Evolutionary conservation across 2,888 invertebrate species (phyloP).

Genomic region (Phortica magna): DNA sequence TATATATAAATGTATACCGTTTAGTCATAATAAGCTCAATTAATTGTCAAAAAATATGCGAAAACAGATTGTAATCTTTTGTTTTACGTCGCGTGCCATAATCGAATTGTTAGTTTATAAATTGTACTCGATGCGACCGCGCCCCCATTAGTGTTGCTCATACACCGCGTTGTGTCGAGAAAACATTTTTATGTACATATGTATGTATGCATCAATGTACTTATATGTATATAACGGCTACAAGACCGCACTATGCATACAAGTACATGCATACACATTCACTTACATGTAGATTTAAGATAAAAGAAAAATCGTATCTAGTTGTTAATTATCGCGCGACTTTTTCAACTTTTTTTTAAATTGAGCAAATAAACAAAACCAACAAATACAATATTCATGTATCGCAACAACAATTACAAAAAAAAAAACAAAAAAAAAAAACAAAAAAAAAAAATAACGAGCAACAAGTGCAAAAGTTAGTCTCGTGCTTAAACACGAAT

Average conservation of each 20-base stretch:
- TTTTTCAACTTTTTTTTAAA: constrained; percentile 40
- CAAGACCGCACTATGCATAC: constrained; percentile 32
- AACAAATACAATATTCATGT: not conserved
- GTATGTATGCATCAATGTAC: constrained; percentile 4
- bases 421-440: not conserved
- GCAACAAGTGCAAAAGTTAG: constrained; percentile 30
- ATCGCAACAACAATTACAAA: constrained; percentile 27
- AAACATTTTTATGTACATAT: not conserved
- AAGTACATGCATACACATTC: not conserved
- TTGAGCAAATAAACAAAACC: constrained; percentile 36
- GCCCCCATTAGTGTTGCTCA: constrained; percentile 51
- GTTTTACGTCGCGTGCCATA: constrained; percentile 22
- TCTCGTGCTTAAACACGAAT: constrained; percentile 20
- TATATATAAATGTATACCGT: constrained; percentile 61
- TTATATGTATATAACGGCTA: constrained; percentile 20
- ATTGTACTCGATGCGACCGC: not conserved
- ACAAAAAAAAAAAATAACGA: constrained; percentile 9
- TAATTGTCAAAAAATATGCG: constrained; percentile 38
- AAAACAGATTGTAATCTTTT: not conserved
- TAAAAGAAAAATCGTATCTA: constrained; percentile 55
- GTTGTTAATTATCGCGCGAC: constrained; percentile 69
- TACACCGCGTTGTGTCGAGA: constrained; percentile 12
- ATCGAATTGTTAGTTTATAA: not conserved
- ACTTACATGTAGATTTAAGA: constrained; percentile 9
- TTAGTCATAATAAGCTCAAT: constrained; percentile 49